phyloP scores from a whole-genome alignment of 1,140 invertebrate genomes.

The Ridgeia piscesae region DNA sequence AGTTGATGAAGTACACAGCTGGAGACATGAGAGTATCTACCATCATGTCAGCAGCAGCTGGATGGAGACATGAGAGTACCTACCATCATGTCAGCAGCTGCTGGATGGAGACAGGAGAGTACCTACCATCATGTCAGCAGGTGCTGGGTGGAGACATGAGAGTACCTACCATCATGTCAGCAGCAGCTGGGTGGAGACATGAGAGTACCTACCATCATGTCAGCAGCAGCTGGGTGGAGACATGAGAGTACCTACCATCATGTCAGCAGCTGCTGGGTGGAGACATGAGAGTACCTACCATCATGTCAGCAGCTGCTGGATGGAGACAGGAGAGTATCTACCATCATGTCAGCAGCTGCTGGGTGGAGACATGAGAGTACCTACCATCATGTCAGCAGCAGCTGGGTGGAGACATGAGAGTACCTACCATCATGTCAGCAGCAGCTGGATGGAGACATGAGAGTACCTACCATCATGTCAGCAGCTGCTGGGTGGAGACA shows the following conservation, averaged over 20 bases:
- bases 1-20: background rate
- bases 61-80: no score
- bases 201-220: background rate
- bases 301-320: slow-evolving; percentile 29
- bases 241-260: no score
- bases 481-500: slow-evolving; percentile 37
- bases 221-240: slow-evolving; percentile 35
- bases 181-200: background rate
- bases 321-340: no score
- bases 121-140: slow-evolving; percentile 20
- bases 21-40: background rate
- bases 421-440: no score
- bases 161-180: no score
- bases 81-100: no score
- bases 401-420: no score
- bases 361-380: background rate
- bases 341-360: no score
- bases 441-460: background rate
- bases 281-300: background rate
- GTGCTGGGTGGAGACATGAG: slow-evolving; percentile 37
- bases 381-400: slow-evolving; percentile 20
- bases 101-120: background rate
- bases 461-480: background rate
- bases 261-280: background rate
- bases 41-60: slow-evolving; percentile 26